Percentiles rank a stretch among this genome's conserved stretches.
These are phyloP conservation scores for Gila robusta DNA, from an alignment of 2,797 vertebrate genomes.

Conservation along the genomic window DNA sequence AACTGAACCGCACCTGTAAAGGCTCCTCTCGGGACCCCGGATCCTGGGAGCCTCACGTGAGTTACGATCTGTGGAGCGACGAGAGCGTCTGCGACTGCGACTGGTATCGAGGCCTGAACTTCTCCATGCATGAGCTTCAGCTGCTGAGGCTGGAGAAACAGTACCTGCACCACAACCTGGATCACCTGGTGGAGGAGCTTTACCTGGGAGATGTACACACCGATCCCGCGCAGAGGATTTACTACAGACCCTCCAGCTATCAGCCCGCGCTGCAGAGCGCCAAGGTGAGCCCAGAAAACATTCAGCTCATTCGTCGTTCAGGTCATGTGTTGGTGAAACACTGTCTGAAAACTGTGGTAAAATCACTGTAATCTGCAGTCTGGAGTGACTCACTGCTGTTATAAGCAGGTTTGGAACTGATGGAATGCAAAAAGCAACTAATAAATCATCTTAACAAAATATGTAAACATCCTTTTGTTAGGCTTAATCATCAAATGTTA, in stretches of 20 bases:
- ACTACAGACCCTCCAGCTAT: slow-evolving; percentile 95
- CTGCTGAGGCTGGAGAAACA: slow-evolving; percentile 94
- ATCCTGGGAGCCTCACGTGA: slow-evolving; percentile 81
- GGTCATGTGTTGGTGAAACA: background rate
- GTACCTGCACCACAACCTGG: slow-evolving; percentile 90
- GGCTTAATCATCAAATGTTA: no score
- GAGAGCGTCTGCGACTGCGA: slow-evolving; percentile 88
- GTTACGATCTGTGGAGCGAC: slow-evolving; percentile 89
- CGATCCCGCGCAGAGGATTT: slow-evolving; percentile 88
- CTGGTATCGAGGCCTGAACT: slow-evolving; percentile 89
- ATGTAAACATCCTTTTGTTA: background rate
- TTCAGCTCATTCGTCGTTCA: no score
- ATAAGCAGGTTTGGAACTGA: no score
- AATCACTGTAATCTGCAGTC: background rate
- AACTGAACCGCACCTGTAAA: slow-evolving; percentile 85
- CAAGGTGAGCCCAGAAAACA: slow-evolving; percentile 77
- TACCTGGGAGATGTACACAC: slow-evolving; percentile 96
- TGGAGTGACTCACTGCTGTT: no score
- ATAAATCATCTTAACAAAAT: background rate
- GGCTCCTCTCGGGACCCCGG: slow-evolving; percentile 48
- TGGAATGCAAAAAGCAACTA: no score
- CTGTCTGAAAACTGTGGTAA: background rate
- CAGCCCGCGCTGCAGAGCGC: slow-evolving; percentile 92
- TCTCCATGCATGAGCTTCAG: slow-evolving; percentile 96
- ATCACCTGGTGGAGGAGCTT: slow-evolving; percentile 93